Conservation (phyloP, 2,888 invertebrate genomes). For the Ellobium chinense region DNA sequence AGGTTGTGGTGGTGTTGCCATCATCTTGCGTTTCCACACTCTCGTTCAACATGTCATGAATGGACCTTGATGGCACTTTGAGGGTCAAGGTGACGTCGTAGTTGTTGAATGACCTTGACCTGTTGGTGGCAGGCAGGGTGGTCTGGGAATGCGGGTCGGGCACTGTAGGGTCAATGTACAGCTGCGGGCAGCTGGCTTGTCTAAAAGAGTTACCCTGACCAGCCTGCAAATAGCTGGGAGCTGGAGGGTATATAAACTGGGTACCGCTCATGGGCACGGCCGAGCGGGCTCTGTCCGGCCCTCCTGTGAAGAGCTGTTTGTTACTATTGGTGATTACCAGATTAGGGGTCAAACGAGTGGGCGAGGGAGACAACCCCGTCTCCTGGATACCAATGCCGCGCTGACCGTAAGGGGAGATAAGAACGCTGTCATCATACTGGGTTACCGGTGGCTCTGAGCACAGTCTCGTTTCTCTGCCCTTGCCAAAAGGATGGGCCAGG, state of each 20-base stretch:
- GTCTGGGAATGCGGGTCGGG: background rate
- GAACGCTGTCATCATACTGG: background rate
- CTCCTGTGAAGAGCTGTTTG: background rate
- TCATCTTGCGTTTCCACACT: constrained; percentile 41
- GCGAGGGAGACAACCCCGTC: constrained; percentile 1
- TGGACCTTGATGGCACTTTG: background rate
- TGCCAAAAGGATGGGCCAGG: background rate
- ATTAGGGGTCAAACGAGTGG: background rate
- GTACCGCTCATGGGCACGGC: background rate
- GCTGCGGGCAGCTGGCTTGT: constrained; percentile 19
- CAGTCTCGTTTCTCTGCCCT: constrained; percentile 1
- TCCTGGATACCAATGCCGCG: constrained; percentile 29
- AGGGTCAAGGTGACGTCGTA: background rate
- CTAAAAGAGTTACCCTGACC: background rate
- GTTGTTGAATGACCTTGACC: background rate
- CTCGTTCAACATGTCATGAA: constrained; percentile 49
- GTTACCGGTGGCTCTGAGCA: constrained; percentile 35
- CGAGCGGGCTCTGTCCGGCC: background rate
- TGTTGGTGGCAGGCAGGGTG: background rate
- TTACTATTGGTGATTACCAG: background rate
- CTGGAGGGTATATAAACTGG: constrained; percentile 9
- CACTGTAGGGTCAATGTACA: constrained; percentile 1
- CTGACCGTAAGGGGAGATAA: background rate
- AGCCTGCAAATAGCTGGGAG: constrained; percentile 7
- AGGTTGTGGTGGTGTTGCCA: constrained; percentile 48